Evolutionary conservation across 1,140 invertebrate genomes (phyloP).

Genomic region (Drosophila melanogaster): Release_6_plus_ISO1_MT NT_037436.4:4036501-4037000

Average conservation of each 20-base stretch:
- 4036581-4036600: neutral
- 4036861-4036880: conserved; percentile 78
- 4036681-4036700: conserved; percentile 66
- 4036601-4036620: conserved; percentile 77
- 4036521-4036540: conserved; percentile 77
- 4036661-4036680: conserved; percentile 71
- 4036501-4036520: conserved; percentile 71
- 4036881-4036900: conserved; percentile 58
- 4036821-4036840: conserved; percentile 68
- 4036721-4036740: conserved; percentile 56
- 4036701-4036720: conserved; percentile 66
- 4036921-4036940: conserved; percentile 68
- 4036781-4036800: conserved; percentile 82
- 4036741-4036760: conserved; percentile 74
- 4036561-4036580: neutral
- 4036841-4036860: conserved; percentile 74
- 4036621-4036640: conserved; percentile 69
- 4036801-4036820: conserved; percentile 83
- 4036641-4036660: conserved; percentile 63
- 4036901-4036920: conserved; percentile 24
- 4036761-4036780: conserved; percentile 76
- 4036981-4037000: conserved; percentile 72
- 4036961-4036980: conserved; percentile 80
- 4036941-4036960: conserved; percentile 74
- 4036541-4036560: conserved; percentile 44